Conservation (phyloP, 2,113 vertebrate species). For the Erpornis zantholeuca region DNA sequence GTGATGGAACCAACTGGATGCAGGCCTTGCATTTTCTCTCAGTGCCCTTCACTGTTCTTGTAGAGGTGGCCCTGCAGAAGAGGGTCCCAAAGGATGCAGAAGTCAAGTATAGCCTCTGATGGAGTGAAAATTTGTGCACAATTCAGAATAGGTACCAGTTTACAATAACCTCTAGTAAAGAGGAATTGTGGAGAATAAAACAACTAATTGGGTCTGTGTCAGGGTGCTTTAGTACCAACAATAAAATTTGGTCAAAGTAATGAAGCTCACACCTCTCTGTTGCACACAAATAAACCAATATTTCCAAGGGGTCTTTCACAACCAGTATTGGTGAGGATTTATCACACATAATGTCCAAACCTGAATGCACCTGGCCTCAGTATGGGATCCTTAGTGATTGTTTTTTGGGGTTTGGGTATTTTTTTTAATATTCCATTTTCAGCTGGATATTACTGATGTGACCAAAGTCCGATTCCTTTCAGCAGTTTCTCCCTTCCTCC, state of each 20-base stretch:
- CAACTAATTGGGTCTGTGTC: background rate
- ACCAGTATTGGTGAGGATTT: background rate
- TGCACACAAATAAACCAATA: background rate
- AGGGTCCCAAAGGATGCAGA: background rate
- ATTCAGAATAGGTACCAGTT: background rate
- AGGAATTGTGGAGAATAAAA: background rate
- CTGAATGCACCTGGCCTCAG: slow-evolving; percentile 26
- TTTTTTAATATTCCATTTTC: slow-evolving; percentile 59
- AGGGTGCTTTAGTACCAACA: background rate
- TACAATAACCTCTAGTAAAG: background rate
- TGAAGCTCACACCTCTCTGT: slow-evolving; percentile 31
- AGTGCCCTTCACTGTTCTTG: background rate
- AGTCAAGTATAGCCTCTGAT: background rate
- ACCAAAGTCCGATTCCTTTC: slow-evolving; percentile 57
- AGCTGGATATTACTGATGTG: slow-evolving; percentile 71
- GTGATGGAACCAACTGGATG: background rate
- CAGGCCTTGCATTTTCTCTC: background rate
- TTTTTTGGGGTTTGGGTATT: background rate
- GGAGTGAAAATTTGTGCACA: background rate
- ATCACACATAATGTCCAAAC: background rate
- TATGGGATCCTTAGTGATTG: background rate
- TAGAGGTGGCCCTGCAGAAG: background rate
- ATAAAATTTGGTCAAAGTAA: slow-evolving; percentile 13
- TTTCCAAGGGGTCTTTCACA: slow-evolving; percentile 34
- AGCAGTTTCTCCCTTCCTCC: slow-evolving; percentile 21